A percentile compares a stretch with the other conserved stretches of the same genome.
Conservation (phyloP, 2,113 vertebrate genomes). For the Microtus montanus region DNA sequence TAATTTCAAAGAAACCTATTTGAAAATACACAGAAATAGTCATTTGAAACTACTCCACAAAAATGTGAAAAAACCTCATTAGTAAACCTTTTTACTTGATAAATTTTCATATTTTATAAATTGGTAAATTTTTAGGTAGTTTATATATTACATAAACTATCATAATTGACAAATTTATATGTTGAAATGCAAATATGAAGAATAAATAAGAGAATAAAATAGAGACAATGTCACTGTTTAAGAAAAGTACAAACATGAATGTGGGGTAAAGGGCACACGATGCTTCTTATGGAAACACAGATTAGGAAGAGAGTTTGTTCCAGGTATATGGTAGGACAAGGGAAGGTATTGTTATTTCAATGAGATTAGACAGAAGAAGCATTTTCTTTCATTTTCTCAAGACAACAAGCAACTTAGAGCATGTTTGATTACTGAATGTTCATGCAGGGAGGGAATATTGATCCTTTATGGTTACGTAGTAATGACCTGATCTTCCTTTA, state of each 20-base stretch:
- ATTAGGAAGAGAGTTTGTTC: neutral
- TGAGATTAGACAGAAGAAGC: no score
- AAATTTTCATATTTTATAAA: neutral
- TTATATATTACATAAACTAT: neutral
- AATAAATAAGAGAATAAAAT: neutral
- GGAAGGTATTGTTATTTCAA: neutral
- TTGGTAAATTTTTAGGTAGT: neutral
- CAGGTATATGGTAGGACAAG: neutral
- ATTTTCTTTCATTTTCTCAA: neutral
- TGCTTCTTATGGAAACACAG: neutral
- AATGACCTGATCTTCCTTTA: no score
- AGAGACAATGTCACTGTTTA: neutral
- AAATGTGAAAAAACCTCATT: neutral
- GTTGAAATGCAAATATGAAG: neutral
- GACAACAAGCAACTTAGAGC: fast-evolving
- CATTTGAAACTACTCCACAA: neutral
- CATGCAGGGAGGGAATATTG: neutral
- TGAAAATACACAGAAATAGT: neutral
- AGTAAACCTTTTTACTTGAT: neutral
- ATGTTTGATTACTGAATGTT: neutral
- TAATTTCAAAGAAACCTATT: neutral
- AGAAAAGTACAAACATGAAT: neutral
- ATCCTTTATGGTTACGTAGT: neutral
- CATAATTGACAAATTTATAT: neutral
- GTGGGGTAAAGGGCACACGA: no score